Evolutionary conservation across 53 echinoderm and acorn worm species (phyloP), one percentile per base, ranked within the genome.

Genomic region (Echinometra lucunter): DNA sequence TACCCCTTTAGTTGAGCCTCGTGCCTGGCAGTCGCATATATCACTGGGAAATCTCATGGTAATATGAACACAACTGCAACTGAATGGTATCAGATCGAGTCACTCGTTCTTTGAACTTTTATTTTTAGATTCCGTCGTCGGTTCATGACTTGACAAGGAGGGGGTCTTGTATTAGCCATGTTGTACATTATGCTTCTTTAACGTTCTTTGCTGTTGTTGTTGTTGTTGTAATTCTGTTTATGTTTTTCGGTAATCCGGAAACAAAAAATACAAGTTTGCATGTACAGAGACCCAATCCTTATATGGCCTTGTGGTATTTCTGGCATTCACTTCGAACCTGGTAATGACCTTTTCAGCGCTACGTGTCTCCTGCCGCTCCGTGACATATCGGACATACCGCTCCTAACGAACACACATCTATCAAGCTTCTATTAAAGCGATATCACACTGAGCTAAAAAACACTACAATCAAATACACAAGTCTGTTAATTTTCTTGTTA

Each of bases 301-400:
- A 78, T 78, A 40, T 78, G 40, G 78, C 78, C 78, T 78, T 19
- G 78, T 78, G 78, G 78, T 19, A 78, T 78, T 42, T 12, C 19
- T 23, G 78, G 78, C 19, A 78, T 78, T 78, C 42, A 78, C 78
- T 42, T 19, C 42, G 78, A 42, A 5, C 78, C 3, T 78, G 42
- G 78, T 42, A 78, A 78, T 78, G 78, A 78, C 78, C 78, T 78
- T 78, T 78, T 78, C 42, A 78, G 42, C 78, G 21, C 19, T 11
- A 40, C 19, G 78, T 78, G 38, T 78, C 38, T 75, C 78, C 78
- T 38, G 11, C 78, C 78, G 38, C 40, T 78, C 40, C 3, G 18
- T 78, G 78, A 78, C 78, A 78, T 78, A 40, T 78, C 78, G 21
- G 18, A 42, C 72, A 78, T 78, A 42, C 78, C 78, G 38, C 38